Percentiles rank a stretch among this genome's conserved stretches.
These are phyloP conservation scores for Sipha flava DNA, from an alignment of 1,140 invertebrate genomes.

Conservation along the genomic window DNA sequence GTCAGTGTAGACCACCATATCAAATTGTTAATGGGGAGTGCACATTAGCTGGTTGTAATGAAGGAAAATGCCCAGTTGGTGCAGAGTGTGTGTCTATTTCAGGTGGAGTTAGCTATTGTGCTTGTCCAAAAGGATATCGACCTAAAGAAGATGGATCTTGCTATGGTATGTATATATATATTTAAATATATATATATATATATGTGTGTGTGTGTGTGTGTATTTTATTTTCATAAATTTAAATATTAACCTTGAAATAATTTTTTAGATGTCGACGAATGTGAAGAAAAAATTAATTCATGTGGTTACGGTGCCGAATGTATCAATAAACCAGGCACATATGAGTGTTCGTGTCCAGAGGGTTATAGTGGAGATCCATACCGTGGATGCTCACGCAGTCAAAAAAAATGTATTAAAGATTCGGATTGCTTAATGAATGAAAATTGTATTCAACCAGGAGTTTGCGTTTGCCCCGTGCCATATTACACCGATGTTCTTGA, in stretches of 20 bases:
- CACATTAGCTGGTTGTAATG: constrained; percentile 71
- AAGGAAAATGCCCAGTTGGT: constrained; percentile 65
- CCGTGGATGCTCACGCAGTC: constrained; percentile 58
- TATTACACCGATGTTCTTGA: constrained; percentile 72
- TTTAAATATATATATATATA: too few species aligned
- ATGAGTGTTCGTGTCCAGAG: constrained; percentile 59
- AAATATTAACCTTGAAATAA: neutral
- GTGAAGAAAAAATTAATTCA: constrained; percentile 60
- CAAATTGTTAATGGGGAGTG: constrained; percentile 72
- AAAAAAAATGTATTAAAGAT: constrained; percentile 69
- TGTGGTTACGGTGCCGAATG: constrained; percentile 82
- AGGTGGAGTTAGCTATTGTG: constrained; percentile 81
- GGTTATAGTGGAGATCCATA: constrained; percentile 55
- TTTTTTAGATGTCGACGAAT: constrained; percentile 69
- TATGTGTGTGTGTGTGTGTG: too few species aligned
- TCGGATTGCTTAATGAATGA: constrained; percentile 76
- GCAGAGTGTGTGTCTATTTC: constrained; percentile 81
- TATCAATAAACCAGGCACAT: constrained; percentile 67
- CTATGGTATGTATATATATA: constrained; percentile 47
- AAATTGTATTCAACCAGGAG: constrained; percentile 80
- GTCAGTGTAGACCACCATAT: constrained; percentile 78
- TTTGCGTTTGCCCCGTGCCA: constrained; percentile 79
- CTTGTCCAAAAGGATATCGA: constrained; percentile 71
- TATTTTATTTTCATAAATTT: neutral
- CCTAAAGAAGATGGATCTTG: constrained; percentile 66